Conservation (phyloP, 2,888 invertebrate genomes). For the Brenthis ino region DNA sequence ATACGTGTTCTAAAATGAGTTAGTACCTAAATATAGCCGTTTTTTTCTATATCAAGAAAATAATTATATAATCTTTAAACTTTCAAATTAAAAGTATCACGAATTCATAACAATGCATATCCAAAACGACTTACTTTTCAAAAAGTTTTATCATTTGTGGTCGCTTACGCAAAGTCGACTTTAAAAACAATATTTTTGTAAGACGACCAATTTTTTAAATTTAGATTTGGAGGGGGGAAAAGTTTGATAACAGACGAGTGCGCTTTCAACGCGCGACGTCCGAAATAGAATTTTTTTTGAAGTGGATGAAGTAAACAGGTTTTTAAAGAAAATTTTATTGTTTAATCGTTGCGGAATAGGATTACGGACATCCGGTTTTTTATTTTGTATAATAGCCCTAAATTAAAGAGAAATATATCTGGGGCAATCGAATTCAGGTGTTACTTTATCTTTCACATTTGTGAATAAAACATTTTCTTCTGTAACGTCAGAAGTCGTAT, state of each 20-base stretch:
- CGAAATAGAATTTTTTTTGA: conserved; percentile 32
- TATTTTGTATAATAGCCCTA: conserved; percentile 19
- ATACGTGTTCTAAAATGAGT: no score
- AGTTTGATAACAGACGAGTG: conserved; percentile 49
- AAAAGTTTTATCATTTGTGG: conserved; percentile 64
- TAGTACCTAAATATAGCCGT: no score
- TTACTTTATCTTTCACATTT: no score
- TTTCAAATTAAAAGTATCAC: neutral
- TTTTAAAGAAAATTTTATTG: conserved; percentile 30
- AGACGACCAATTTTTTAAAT: conserved; percentile 53
- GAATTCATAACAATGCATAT: neutral
- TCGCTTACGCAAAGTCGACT: conserved; percentile 54
- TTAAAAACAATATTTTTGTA: conserved; percentile 58
- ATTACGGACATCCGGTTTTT: conserved; percentile 20
- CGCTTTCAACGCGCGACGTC: conserved; percentile 9
- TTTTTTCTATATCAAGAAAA: no score
- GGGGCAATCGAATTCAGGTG: no score
- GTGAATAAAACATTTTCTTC: no score
- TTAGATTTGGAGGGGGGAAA: conserved; percentile 54
- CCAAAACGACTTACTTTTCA: conserved; percentile 58
- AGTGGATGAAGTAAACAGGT: conserved; percentile 32
- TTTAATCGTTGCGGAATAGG: conserved; percentile 23
- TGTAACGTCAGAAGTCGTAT: no score
- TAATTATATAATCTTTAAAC: no score
- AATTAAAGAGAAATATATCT: conserved; percentile 9